Base-by-base conservation (phyloP, 2,797 vertebrate genomes). In the Tapirus indicus region DNA sequence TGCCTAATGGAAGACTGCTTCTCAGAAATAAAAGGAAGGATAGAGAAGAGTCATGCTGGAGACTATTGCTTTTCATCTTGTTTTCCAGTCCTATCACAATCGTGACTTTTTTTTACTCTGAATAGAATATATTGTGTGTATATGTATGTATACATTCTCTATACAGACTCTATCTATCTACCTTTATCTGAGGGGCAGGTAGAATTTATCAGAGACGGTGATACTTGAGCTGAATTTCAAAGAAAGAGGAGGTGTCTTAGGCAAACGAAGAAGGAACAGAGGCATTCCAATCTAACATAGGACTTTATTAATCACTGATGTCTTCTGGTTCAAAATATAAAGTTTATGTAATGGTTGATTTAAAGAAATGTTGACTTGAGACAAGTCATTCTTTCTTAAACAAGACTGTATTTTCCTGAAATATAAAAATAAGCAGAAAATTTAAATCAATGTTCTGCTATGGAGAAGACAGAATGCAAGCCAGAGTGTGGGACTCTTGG, bases 321-420 rank as follows among this genome's bases (percentile, higher is more conserved):
- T 56, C 29, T 84, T 86, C 17, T 78, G 54, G 32, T 94, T 88
- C 29, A 87, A 95, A 96, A 82, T 60, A 56, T 25, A 32, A 72
- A 79, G 17, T 72, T 66, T 52, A 52, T 41, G 7, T 79, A 80
- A 82, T 18, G n/a, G 1, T 44, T 29, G 18, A 75, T 44, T 77
- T 88, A 83, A 64, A 92, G 54, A 49, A 62, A 92, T 17, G 3
- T 25, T 84, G 32, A n/a, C 32, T 68, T 83, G 21, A 83, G 4
- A n/a, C 29, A 47, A 90, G 35, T 32, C 17, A 56, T 60, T 85
- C 13, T 54, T 89, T 79, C 25, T 79, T 44, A 23, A 58, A 58
- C 18, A 56, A 64, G 3, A 66, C 12, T 41, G 3, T 21, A 2
- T 54, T 88, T 92, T 62, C 2, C 44, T 85, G 91, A 54, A 80